Evolutionary conservation across 2,888 invertebrate species (phyloP).

Genomic region (Epiblema foenella): DNA sequence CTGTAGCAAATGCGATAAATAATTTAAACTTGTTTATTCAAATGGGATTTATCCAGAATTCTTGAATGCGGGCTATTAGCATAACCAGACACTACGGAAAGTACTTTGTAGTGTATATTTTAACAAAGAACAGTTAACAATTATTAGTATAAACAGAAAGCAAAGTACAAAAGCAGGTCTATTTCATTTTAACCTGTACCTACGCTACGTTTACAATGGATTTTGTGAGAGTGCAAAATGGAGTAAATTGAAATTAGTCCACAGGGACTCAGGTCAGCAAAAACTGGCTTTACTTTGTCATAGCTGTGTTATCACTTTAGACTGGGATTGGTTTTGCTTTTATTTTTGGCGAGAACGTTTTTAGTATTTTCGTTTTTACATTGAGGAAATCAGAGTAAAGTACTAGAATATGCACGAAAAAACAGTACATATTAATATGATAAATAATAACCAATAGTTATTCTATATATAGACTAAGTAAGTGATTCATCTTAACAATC

Average conservation of each 20-base stretch:
- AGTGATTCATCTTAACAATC: not conserved
- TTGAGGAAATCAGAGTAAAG: not conserved
- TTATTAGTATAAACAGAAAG: conserved; percentile 9
- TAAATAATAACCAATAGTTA: not conserved
- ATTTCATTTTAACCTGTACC: conserved; percentile 2
- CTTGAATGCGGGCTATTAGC: conserved; percentile 24
- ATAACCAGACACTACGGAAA: conserved; percentile 8
- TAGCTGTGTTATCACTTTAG: conserved; percentile 7
- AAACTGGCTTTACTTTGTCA: conserved; percentile 34
- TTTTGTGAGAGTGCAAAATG: conserved; percentile 27
- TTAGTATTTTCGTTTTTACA: not conserved
- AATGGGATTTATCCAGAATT: conserved; percentile 16
- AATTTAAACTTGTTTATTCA: conserved; percentile 3
- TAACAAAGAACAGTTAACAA: conserved; percentile 15
- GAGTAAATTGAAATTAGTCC: conserved; percentile 31
- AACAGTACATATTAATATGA: no score
- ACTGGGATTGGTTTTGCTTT: conserved; percentile 15
- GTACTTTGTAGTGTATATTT: conserved; percentile 16
- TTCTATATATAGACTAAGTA: no score
- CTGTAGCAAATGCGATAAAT: conserved; percentile 21
- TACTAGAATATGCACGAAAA: not conserved
- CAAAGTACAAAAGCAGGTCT: conserved; percentile 2
- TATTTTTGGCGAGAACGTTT: conserved; percentile 5
- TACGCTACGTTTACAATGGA: conserved; percentile 17
- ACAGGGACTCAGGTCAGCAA: conserved; percentile 26